phyloP scores from a whole-genome alignment of 2,113 vertebrate genomes.

The Coreoperca whiteheadi region DNA sequence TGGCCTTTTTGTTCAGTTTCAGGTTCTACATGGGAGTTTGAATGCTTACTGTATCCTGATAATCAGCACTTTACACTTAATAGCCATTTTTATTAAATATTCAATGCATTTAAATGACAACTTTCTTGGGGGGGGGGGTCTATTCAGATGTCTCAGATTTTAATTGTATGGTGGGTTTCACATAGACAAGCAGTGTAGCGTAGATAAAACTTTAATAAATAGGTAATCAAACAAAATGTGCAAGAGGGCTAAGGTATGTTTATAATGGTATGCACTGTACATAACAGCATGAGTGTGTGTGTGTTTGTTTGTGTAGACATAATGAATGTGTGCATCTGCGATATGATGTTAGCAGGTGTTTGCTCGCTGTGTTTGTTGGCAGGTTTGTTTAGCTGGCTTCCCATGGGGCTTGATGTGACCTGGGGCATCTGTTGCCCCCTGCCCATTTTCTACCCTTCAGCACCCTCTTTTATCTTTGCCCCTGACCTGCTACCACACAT shows the following conservation, averaged over 20 bases:
- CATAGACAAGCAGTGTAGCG: no score
- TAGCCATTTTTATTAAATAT: no score
- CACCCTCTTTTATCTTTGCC: constrained; percentile 53
- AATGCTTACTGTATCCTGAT: no score
- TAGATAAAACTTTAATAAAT: no score
- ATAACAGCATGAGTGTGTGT: constrained; percentile 5
- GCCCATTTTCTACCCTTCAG: constrained; percentile 62
- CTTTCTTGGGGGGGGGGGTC: no score
- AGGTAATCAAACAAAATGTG: no score
- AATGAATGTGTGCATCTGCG: constrained; percentile 54
- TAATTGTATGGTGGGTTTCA: no score
- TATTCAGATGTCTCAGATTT: no score
- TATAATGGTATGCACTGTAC: not conserved
- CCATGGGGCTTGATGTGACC: constrained; percentile 55
- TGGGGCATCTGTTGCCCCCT: constrained; percentile 74
- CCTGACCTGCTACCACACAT: constrained; percentile 58
- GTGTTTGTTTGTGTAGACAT: constrained; percentile 13
- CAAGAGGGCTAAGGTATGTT: not conserved
- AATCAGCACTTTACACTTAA: no score
- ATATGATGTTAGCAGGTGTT: constrained; percentile 68
- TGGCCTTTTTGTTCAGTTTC: not conserved
- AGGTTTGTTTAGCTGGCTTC: constrained; percentile 62
- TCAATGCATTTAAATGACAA: no score
- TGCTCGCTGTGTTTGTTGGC: constrained; percentile 57
- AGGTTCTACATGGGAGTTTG: no score